Evolutionary conservation across 2,888 invertebrate genomes (phyloP), one percentile per base, ranked within the genome.

Genomic region (Leptinotarsa peninsularis): DNA sequence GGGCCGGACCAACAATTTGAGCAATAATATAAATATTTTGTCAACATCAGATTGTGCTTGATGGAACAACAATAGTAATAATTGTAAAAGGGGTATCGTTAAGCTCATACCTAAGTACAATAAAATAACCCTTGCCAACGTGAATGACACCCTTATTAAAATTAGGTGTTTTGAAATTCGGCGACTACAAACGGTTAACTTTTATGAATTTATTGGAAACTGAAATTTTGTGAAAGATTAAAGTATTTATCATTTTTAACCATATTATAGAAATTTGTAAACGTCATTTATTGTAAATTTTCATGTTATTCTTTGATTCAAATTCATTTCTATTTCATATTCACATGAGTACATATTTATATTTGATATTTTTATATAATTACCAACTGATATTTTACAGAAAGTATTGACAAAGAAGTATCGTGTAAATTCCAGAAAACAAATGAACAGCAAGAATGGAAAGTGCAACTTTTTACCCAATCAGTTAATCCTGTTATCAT

Each of bases 1-100:
- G 10, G 67, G 63, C 58, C 49, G 72, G 50, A 17, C n/a, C 7
- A 18, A 21, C 18, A 63, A 50, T 66, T 52, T 49, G 13, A 15
- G 14, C 58, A n/a, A 18, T 15, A 54, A 72, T 67, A 21, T 5
- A 56, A 49, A 72, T 58, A 49, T 72, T 72, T 67, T 72, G 72
- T 72, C 72, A 72, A 72, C 72, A 72, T 15, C n/a, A 13, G 43
- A 58, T 70, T 49, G 49, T 18, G 43, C 7, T 18, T 18, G 69
- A 56, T 56, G n/a, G 56, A 17, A 5, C 70, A 49, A 70, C 58
- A 70, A 70, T 70, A 58, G 58, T 63, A 70, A 58, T 58, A 70
- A 70, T 58, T 58, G 21, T 49, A 58, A 70, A 68, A 49, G 58
- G 58, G 69, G 33, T 69, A 18, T 69, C 49, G 33, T 33, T 33